A percentile compares a stretch with the other conserved stretches of the same genome.
Evolutionary conservation across 1,140 invertebrate genomes (phyloP).

Genomic region (Triops longicaudatus): DNA sequence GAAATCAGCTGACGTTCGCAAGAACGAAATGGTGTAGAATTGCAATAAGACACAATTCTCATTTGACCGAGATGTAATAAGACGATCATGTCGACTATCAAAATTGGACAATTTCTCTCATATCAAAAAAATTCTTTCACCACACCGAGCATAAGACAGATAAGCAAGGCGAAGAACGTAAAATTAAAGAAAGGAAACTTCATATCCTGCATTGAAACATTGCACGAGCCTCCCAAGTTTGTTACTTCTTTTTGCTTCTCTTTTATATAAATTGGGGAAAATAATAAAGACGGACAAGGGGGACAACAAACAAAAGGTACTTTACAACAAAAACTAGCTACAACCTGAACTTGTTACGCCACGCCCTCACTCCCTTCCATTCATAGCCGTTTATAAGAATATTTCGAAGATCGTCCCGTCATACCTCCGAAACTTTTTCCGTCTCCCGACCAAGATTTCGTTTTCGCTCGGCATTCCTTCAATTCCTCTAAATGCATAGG

Average conservation of each 20-base stretch:
- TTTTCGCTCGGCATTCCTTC: conserved; percentile 62
- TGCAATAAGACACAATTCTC: not conserved
- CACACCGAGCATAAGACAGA: not conserved
- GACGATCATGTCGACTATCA: conserved; percentile 11
- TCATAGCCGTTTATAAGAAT: conserved; percentile 17
- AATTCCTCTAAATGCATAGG: conserved; percentile 62
- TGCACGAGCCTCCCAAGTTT: not conserved
- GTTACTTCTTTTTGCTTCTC: not conserved
- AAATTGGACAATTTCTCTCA: not conserved
- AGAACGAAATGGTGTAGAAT: too few species aligned
- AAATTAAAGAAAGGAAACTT: not conserved
- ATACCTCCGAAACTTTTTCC: conserved; percentile 13
- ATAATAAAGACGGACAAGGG: not conserved
- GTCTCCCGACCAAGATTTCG: conserved; percentile 50
- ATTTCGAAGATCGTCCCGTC: conserved; percentile 14
- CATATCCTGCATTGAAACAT: not conserved
- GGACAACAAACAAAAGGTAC: conserved; percentile 12
- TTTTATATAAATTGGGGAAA: too few species aligned
- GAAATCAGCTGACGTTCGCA: too few species aligned
- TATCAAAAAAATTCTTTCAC: not conserved
- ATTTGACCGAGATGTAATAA: not conserved
- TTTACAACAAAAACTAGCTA: conserved; percentile 15
- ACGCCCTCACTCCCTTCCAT: not conserved
- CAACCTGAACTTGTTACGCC: not conserved
- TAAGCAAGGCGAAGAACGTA: not conserved